Evolutionary conservation across 2,888 invertebrate species (phyloP), one percentile per base, ranked within the genome.

Genomic region (Chrysotoxum bicinctum): DNA sequence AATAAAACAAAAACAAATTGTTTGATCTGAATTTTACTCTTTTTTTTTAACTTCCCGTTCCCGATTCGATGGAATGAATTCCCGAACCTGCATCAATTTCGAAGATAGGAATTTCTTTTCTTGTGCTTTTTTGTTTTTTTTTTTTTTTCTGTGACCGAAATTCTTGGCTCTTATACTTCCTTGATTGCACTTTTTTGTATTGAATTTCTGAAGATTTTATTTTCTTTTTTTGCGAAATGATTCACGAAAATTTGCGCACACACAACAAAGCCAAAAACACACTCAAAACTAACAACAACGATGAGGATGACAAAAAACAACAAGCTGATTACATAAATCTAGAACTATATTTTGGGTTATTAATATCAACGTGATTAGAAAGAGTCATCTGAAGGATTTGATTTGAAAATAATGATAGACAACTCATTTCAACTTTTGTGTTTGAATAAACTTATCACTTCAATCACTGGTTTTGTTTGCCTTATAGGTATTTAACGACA

Each of bases 271-370:
- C 19, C 35, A 19, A 30, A 56, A 50, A 30, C 58, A 80, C 74
- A 56, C 52, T 32, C 48, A 35, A 32, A 30, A 19, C 14, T 56
- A 77, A 74, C 64, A 43, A 77, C 66, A 6, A 43, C 19, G n/a
- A 30, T 43, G 43, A 60, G 45, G 64, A 84, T 30, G 66, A 54
- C 74, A 68, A 75, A 52, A 45, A 58, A 50, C 52, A 40, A 30
- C 26, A 62, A 74, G 16, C 60, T 52, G 85, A 85, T 85, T 85
- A 85, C 81, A 85, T 85, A 85, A 85, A 85, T 73, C 81, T 68
- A 56, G 68, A 73, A 81, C 73, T 85, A 4, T 26, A 40, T 78
- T 76, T 81, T 81, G 62, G 76, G 76, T 81, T 85, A 85, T 85
- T 85, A 77, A 58, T 80, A 85, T 73, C 72, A 62, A 21, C n/a